Evolutionary conservation across 1,140 invertebrate genomes (phyloP), one percentile per base, ranked within the genome.

Genomic region (Neelides sp.): DNA sequence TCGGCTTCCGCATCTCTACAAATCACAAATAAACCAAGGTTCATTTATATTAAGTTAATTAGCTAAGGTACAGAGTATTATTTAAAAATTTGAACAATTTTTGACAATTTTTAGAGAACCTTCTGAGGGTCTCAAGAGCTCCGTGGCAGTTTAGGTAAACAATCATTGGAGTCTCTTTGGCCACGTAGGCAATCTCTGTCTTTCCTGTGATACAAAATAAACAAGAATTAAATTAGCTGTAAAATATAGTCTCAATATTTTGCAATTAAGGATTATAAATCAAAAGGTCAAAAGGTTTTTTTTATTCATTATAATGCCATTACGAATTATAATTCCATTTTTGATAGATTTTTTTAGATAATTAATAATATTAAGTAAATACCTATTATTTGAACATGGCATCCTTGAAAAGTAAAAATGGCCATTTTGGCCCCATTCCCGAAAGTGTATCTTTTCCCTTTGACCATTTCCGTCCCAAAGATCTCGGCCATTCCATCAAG

Each of bases 341-440:
- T n/a, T n/a, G n/a, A n/a, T n/a, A n/a, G n/a, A n/a, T n/a, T n/a
- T 43, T 37, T 4, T n/a, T 46, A 19, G 15, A 51, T n/a, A 20
- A 17, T 10, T 44, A 15, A 47, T n/a, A 20, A 27, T 4, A 44
- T 26, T 24, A 10, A 22, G 22, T 4, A 39, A 2, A 20, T 44
- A 60, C 58, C 58, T 54, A 73, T 74, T 12, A 93, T 63, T 68
- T 89, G 79, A 32, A 95, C 66, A 0, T 77, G 79, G 65, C 91
- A 96, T 2, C 91, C 91, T 66, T 97, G 88, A 78, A 85, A 98
- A 7, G 94, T 94, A 63, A 87, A 98, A 1, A 98, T 81, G 0
- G 94, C 94, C 13, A 94, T 80, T 73, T 98, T 97, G 1, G 90
- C 83, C 2, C 92, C 91, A 4, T 80, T 73, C 20, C 77, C 75